Conservation (phyloP, 1,140 invertebrate genomes). For the Sycophila sp. region DNA sequence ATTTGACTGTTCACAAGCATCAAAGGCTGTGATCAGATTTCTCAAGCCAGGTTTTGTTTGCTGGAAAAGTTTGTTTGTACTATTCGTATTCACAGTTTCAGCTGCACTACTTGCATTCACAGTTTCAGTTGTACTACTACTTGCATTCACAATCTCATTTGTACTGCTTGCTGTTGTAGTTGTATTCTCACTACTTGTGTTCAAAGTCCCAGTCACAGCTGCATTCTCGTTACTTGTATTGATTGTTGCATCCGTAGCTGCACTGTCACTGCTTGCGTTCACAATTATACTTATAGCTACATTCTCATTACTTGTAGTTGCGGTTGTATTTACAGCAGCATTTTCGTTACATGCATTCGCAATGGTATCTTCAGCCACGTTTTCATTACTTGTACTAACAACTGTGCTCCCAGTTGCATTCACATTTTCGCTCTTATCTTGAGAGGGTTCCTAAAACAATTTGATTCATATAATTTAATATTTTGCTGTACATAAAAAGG, state of each 20-base stretch:
- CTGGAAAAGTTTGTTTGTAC: constrained; percentile 28
- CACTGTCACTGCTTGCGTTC: no score
- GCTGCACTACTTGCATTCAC: not conserved
- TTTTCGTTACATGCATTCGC: no score
- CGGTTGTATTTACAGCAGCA: no score
- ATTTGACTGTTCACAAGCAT: constrained; percentile 51
- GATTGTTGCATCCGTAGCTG: no score
- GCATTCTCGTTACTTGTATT: constrained; percentile 7
- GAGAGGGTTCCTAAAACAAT: not conserved
- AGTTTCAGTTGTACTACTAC: not conserved
- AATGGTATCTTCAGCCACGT: no score
- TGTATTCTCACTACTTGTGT: no score
- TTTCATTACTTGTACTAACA: no score
- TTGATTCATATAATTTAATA: not conserved
- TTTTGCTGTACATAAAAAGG: no score
- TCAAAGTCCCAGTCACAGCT: no score
- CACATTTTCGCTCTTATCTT: not conserved
- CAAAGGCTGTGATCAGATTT: constrained; percentile 54
- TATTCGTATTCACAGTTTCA: not conserved
- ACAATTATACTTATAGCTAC: no score
- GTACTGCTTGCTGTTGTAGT: not conserved
- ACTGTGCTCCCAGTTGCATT: no score
- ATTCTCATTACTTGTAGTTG: no score
- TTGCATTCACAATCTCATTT: not conserved
- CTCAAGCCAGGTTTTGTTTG: constrained; percentile 41